Conservation (phyloP, 2,113 vertebrate genomes). For the Equus quagga region DNA sequence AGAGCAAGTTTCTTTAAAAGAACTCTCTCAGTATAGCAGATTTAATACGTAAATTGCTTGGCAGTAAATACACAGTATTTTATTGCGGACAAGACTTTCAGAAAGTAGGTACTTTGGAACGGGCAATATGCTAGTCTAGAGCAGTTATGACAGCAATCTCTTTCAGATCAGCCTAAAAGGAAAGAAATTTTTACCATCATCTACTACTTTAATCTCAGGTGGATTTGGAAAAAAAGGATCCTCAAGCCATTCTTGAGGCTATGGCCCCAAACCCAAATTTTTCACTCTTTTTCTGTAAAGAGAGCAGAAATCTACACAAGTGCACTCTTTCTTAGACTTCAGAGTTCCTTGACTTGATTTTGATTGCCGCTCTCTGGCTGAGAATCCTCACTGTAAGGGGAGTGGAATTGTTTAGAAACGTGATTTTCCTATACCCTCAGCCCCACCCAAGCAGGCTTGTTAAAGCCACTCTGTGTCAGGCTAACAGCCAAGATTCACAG, state of each 20-base stretch:
- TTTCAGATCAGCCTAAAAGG: background rate
- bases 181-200: background rate
- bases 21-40: background rate
- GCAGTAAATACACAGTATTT: background rate
- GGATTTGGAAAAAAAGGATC: background rate
- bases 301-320: background rate
- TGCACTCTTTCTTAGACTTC: background rate
- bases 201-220: slow-evolving; percentile 26
- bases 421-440: background rate
- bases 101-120: background rate
- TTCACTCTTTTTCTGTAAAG: background rate
- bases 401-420: background rate
- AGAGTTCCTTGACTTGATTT: background rate
- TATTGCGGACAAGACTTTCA: background rate
- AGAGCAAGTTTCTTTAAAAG: background rate
- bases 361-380: background rate
- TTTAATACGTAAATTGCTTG: background rate
- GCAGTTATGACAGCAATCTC: background rate
- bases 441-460: background rate
- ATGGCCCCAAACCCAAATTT: background rate
- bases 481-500: background rate
- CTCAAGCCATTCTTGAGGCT: background rate
- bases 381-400: background rate
- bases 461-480: background rate
- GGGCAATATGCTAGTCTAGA: background rate